These are phyloP conservation scores for Melanaphis sacchari DNA, from an alignment of 1,140 invertebrate genomes.

Conservation along the genomic window DNA sequence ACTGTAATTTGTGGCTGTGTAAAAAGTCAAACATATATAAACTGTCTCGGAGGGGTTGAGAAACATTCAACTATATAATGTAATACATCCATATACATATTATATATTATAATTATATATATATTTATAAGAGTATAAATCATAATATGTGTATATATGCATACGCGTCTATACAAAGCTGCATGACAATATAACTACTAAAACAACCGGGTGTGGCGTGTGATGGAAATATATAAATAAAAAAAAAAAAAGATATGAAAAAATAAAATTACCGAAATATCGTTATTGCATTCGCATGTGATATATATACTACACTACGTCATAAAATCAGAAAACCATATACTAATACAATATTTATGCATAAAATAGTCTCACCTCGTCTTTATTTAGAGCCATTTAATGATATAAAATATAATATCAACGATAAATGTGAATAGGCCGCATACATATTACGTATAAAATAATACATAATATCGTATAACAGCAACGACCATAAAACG, in stretches of 20 bases:
- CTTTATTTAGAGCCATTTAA: background rate
- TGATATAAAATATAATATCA: background rate
- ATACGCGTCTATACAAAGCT: background rate
- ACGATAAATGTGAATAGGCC: background rate
- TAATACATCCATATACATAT: background rate
- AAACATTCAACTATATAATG: background rate
- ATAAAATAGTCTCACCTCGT: background rate
- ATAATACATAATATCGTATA: background rate
- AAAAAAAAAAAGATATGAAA: background rate
- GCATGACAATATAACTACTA: background rate
- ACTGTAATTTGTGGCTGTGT: no score
- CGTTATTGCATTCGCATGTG: background rate
- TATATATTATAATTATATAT: no score
- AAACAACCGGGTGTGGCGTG: background rate
- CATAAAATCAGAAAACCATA: background rate
- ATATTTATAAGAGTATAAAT: background rate
- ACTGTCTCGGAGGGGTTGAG: background rate
- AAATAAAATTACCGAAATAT: background rate
- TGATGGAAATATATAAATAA: background rate
- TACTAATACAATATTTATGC: background rate
- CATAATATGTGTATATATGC: no score
- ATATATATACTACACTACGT: background rate
- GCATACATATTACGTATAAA: background rate
- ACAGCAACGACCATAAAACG: background rate
- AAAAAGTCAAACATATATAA: background rate